Percentiles rank a stretch among this genome's conserved stretches.
phyloP scores from a whole-genome alignment of 92 coral and sea anemone species.

The Phenganax marumi region DNA sequence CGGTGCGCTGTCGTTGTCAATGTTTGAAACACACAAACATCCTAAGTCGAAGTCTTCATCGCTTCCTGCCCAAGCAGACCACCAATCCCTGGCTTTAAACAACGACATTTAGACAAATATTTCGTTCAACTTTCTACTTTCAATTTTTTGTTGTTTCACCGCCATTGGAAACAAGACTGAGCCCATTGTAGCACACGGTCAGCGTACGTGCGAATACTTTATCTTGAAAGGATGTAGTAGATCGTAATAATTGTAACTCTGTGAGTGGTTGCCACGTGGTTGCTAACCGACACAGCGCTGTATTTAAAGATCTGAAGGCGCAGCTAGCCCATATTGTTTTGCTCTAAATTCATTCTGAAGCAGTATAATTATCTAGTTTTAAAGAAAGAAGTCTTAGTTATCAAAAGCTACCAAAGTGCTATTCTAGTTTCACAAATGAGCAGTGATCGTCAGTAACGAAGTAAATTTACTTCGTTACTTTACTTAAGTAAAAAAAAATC shows the following conservation, averaged over 20 bases:
- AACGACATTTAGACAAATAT: constrained; percentile 76
- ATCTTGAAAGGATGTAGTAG: not conserved
- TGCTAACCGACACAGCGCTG: too few relatives aligned
- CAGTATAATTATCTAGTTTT: too few relatives aligned
- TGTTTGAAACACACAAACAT: constrained; percentile 88
- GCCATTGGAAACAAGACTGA: constrained; percentile 47
- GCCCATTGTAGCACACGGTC: constrained; percentile 4
- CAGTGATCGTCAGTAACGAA: too few relatives aligned
- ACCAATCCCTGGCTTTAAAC: constrained; percentile 99
- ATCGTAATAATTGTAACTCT: not conserved
- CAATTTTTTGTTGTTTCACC: constrained; percentile 25
- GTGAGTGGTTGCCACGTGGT: too few relatives aligned
- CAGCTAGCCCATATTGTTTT: too few relatives aligned
- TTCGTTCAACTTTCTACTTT: not conserved
- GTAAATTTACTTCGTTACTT: too few relatives aligned
- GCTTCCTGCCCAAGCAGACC: constrained; percentile 97
- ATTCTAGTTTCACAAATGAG: too few relatives aligned
- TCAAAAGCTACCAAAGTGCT: too few relatives aligned
- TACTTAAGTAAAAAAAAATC: too few relatives aligned
- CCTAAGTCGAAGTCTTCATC: constrained; percentile 97
- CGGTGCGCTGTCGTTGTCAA: constrained; percentile 71
- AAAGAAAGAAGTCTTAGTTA: too few relatives aligned
- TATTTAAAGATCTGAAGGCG: too few relatives aligned
- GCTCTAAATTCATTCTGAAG: too few relatives aligned
- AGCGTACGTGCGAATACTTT: not conserved